A percentile compares a stretch with the other conserved stretches of the same genome.
Conservation (phyloP, 92 coral and sea anemone species). For the Parazoanthus darwini region DNA sequence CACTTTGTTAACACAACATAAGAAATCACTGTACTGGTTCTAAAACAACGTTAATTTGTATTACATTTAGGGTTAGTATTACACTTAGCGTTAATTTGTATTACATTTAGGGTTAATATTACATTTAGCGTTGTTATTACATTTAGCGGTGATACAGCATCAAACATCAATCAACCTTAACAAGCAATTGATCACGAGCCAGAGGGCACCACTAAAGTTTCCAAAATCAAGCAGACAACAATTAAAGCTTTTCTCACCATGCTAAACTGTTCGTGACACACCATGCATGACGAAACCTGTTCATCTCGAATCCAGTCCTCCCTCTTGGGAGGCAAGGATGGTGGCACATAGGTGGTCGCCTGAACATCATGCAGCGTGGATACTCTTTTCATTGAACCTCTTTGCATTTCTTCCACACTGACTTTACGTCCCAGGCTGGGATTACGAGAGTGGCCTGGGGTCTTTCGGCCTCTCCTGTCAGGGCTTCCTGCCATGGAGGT, state of each 20-base stretch:
- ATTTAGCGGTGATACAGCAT: too few species aligned
- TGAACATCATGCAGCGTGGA: conserved; percentile 43
- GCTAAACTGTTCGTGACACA: conserved; percentile 88
- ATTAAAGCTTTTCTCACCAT: conserved; percentile 65
- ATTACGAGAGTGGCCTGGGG: conserved; percentile 43
- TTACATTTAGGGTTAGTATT: too few species aligned
- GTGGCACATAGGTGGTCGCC: conserved; percentile 65
- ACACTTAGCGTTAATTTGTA: too few species aligned
- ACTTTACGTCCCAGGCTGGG: conserved; percentile 52
- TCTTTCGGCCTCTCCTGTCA: conserved; percentile 38
- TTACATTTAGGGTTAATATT: too few species aligned
- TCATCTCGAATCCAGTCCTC: conserved; percentile 94
- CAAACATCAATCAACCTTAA: background rate
- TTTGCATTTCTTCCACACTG: conserved; percentile 33
- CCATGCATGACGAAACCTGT: conserved; percentile 80
- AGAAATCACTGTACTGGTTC: too few species aligned
- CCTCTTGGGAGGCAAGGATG: conserved; percentile 77
- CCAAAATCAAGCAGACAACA: background rate
- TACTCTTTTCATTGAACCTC: conserved; percentile 13
- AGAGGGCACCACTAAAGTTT: background rate
- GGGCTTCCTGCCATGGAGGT: conserved; percentile 56
- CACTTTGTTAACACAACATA: too few species aligned
- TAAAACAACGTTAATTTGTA: too few species aligned
- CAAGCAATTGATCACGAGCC: background rate
- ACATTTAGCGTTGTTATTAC: too few species aligned